Conservation (phyloP, 2,888 invertebrate genomes). For the Hirtodrosophila trivittata region DNA sequence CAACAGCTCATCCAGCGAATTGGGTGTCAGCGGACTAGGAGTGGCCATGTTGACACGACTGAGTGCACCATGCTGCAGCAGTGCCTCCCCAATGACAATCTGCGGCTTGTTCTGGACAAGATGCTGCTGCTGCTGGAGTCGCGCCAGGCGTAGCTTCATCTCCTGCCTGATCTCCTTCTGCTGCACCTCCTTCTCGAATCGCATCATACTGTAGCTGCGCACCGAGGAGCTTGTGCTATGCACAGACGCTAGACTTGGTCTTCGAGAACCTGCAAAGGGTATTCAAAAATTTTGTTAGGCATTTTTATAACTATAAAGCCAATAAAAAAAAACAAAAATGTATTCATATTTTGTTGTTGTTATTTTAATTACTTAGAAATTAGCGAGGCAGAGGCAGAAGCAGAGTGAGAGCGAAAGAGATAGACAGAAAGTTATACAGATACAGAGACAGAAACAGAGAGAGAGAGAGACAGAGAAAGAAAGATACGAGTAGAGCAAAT, state of each 20-base stretch:
- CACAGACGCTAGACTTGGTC: constrained; percentile 93
- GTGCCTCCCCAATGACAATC: constrained; percentile 84
- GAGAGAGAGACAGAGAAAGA: constrained; percentile 17
- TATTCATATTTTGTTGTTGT: constrained; percentile 1
- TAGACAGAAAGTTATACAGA: neutral
- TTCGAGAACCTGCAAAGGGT: constrained; percentile 89
- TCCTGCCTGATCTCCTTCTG: constrained; percentile 91
- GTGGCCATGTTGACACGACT: constrained; percentile 84
- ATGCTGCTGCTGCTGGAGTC: constrained; percentile 86
- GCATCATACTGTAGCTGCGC: constrained; percentile 91
- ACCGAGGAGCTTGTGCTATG: constrained; percentile 93
- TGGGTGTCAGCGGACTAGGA: constrained; percentile 91
- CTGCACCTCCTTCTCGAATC: constrained; percentile 91
- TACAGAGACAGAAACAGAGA: constrained; percentile 5
- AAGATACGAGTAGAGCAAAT: constrained; percentile 1
- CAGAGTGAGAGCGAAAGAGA: constrained; percentile 23
- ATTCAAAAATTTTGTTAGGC: neutral
- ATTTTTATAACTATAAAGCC: neutral
- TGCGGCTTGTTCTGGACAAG: constrained; percentile 85
- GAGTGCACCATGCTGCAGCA: constrained; percentile 76
- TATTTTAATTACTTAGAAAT: constrained; percentile 14
- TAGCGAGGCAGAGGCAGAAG: constrained; percentile 53
- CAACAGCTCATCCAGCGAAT: constrained; percentile 92
- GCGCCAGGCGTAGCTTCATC: constrained; percentile 90
- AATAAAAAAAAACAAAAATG: neutral